phyloP scores from a whole-genome alignment of 1,140 invertebrate genomes.

The Mycetomoellerius zeteki region DNA sequence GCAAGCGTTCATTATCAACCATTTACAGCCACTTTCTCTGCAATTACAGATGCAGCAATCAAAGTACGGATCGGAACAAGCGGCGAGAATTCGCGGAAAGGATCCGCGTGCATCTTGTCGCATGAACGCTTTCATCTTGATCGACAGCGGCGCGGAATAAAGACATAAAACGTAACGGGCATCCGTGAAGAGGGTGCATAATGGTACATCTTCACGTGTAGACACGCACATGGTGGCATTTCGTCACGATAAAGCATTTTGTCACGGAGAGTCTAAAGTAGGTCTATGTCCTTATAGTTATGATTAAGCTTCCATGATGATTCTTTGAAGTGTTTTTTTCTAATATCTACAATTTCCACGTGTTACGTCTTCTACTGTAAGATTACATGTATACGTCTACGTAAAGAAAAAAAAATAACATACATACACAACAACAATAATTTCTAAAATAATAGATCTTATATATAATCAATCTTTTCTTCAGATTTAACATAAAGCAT shows the following conservation, averaged over 20 bases:
- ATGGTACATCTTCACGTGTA: conserved; percentile 53
- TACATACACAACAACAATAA: neutral
- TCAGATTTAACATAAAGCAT: neutral
- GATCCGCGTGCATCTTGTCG: conserved; percentile 26
- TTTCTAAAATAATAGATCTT: neutral
- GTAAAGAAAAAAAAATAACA: neutral
- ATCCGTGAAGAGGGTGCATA: conserved; percentile 77
- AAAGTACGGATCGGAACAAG: conserved; percentile 43
- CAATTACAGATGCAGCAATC: conserved; percentile 53
- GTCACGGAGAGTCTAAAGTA: neutral
- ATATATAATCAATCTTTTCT: too few species aligned
- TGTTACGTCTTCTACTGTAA: neutral
- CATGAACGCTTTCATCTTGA: conserved; percentile 77
- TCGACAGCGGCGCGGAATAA: conserved; percentile 78
- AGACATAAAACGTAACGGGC: conserved; percentile 84
- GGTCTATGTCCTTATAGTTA: neutral
- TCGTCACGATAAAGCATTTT: conserved; percentile 16
- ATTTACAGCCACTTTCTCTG: conserved; percentile 21
- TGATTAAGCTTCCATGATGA: neutral
- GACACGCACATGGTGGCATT: conserved; percentile 32
- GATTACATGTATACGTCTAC: neutral
- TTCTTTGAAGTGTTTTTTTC: neutral
- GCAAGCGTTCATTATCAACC: conserved; percentile 45
- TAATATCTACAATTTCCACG: neutral
- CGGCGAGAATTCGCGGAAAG: conserved; percentile 58